Conservation (phyloP, 1,140 invertebrate species). For the Papilio xuthus region DNA sequence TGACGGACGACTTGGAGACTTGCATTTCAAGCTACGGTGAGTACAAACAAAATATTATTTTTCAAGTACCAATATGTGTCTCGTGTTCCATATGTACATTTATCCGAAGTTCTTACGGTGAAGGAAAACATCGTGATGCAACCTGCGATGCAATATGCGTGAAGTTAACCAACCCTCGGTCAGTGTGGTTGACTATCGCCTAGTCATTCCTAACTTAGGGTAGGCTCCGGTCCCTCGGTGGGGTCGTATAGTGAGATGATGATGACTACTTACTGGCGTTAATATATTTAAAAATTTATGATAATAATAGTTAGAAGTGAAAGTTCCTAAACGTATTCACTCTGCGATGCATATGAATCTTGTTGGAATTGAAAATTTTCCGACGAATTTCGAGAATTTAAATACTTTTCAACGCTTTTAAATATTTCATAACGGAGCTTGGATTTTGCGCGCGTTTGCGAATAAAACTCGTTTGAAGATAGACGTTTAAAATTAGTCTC, state of each 20-base stretch:
- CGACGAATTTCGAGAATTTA: neutral
- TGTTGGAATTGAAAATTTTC: neutral
- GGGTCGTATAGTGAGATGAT: too few species aligned
- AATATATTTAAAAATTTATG: neutral
- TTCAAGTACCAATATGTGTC: too few species aligned
- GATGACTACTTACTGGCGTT: neutral
- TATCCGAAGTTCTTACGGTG: too few species aligned
- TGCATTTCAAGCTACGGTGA: conserved; percentile 92
- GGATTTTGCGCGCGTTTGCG: neutral
- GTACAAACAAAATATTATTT: conserved; percentile 33
- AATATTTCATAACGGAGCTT: neutral
- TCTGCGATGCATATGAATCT: neutral
- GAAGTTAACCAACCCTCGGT: too few species aligned
- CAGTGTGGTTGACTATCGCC: too few species aligned
- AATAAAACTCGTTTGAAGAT: conserved; percentile 8
- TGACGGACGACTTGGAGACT: conserved; percentile 87
- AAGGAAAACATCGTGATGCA: too few species aligned
- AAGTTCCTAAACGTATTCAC: neutral
- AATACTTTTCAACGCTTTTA: neutral
- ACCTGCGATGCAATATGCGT: too few species aligned
- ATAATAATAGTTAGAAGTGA: neutral
- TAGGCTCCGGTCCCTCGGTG: too few species aligned
- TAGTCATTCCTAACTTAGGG: too few species aligned
- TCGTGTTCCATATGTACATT: too few species aligned
- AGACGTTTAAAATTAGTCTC: neutral